Evolutionary conservation across 35 echinoderm and acorn worm species (phyloP).

Genomic region (Apostichopus parvimensis): DNA sequence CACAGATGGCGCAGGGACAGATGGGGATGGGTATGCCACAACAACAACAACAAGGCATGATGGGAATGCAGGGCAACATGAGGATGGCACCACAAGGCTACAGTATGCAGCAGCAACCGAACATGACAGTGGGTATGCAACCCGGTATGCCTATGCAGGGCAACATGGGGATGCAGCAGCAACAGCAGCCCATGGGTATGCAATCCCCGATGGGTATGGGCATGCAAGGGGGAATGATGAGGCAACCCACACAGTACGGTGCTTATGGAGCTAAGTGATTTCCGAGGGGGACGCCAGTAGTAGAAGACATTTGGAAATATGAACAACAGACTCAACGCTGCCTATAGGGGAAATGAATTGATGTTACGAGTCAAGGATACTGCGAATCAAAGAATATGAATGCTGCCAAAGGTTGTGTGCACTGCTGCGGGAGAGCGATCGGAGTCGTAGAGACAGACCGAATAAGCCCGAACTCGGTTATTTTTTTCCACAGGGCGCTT

Average conservation of each 20-base stretch:
- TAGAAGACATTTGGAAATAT: neutral
- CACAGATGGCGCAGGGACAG: conserved; percentile 16
- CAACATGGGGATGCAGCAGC: conserved; percentile 12
- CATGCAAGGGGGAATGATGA: conserved; percentile 13
- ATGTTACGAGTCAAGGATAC: neutral
- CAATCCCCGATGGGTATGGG: conserved; percentile 6
- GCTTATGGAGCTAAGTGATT: conserved; percentile 31
- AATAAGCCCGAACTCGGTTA: neutral
- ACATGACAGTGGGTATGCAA: conserved; percentile 18
- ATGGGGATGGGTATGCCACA: conserved; percentile 44
- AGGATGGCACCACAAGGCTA: conserved; percentile 42
- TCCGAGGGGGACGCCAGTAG: neutral
- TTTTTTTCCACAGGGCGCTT: neutral
- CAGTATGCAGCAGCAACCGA: conserved; percentile 9
- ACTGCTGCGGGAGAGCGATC: neutral
- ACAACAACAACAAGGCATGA: conserved; percentile 52
- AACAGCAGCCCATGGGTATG: conserved; percentile 1
- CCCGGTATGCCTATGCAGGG: conserved; percentile 42
- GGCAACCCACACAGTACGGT: conserved; percentile 31
- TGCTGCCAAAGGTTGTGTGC: neutral
- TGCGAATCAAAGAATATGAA: neutral
- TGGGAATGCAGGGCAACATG: conserved; percentile 79
- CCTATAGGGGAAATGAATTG: neutral
- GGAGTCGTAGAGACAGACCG: too few species aligned
- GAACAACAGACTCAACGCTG: neutral